Conservation (phyloP, 2,797 vertebrate species). For the Ataeniobius toweri region DNA sequence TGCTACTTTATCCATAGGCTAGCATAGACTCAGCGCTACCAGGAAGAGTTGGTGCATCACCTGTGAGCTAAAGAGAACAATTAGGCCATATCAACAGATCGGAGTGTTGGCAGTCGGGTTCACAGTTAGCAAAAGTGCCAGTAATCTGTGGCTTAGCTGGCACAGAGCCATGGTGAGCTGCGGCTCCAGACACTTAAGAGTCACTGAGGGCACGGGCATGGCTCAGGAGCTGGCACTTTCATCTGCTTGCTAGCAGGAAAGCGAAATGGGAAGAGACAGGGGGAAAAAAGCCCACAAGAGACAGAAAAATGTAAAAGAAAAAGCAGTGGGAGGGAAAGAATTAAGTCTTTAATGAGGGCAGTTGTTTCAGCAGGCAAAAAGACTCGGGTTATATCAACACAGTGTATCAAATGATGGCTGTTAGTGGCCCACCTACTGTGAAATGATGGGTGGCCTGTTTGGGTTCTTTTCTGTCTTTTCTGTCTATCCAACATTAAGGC, state of each 20-base stretch:
- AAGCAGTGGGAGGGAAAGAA: slow-evolving; percentile 52
- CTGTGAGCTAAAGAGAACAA: slow-evolving; percentile 75
- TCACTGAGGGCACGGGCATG: slow-evolving; percentile 61
- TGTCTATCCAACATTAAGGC: slow-evolving; percentile 56
- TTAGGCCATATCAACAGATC: slow-evolving; percentile 77
- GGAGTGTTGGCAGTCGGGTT: slow-evolving; percentile 65
- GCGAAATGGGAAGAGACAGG: slow-evolving; percentile 23
- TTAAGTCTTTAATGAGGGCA: slow-evolving; percentile 72
- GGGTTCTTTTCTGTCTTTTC: slow-evolving; percentile 52
- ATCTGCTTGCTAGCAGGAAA: slow-evolving; percentile 40
- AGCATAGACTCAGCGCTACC: slow-evolving; percentile 20
- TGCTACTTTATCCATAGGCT: neutral
- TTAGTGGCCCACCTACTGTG: slow-evolving; percentile 76
- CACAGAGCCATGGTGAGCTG: slow-evolving; percentile 57
- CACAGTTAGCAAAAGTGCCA: slow-evolving; percentile 64
- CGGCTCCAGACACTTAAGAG: slow-evolving; percentile 69
- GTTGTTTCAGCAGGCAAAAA: slow-evolving; percentile 67
- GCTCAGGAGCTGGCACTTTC: slow-evolving; percentile 56
- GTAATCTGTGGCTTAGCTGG: slow-evolving; percentile 76
- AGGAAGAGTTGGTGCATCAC: slow-evolving; percentile 56
- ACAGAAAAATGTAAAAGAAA: slow-evolving; percentile 34
- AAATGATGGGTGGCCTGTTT: slow-evolving; percentile 72
- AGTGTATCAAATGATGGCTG: slow-evolving; percentile 64
- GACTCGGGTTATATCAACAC: slow-evolving; percentile 69
- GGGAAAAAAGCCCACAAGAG: slow-evolving; percentile 36